These are phyloP conservation scores for Heliopora coerulea DNA, from an alignment of 92 coral and sea anemone species.

Conservation along the genomic window DNA sequence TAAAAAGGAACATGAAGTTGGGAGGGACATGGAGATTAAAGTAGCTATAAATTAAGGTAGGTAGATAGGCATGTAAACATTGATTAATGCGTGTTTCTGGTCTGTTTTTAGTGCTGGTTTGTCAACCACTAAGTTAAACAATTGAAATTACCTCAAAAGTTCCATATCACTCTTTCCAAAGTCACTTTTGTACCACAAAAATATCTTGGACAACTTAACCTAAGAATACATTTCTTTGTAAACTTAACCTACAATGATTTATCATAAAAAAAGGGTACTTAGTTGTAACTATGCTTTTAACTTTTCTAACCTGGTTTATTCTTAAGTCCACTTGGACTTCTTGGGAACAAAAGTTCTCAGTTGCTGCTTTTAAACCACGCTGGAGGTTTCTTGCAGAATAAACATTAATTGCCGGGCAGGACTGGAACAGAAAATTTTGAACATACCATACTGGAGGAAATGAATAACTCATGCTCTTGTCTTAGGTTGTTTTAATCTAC, in stretches of 20 bases:
- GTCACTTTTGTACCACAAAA: constrained; percentile 83
- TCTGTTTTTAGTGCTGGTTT: no score
- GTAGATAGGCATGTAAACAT: no score
- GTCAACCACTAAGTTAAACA: no score
- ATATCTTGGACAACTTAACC: constrained; percentile 79
- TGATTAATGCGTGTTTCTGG: no score
- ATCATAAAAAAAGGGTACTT: no score
- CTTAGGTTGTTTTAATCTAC: no score
- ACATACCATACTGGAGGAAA: not conserved
- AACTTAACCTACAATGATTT: not conserved
- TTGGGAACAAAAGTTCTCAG: constrained; percentile 78
- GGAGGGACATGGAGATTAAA: no score
- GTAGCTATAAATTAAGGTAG: no score
- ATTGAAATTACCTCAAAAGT: constrained; percentile 16
- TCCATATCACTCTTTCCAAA: constrained; percentile 70
- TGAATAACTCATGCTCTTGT: not conserved
- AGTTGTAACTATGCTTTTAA: no score
- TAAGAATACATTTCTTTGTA: constrained; percentile 17
- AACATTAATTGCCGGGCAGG: constrained; percentile 91
- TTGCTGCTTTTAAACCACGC: constrained; percentile 71
- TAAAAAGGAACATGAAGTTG: no score
- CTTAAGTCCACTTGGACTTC: constrained; percentile 57
- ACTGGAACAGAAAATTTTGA: constrained; percentile 47
- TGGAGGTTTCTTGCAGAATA: constrained; percentile 75
- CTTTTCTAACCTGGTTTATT: constrained; percentile 31